phyloP scores from a whole-genome alignment of 2,797 vertebrate genomes.

The Falco novaeseelandiae region DNA sequence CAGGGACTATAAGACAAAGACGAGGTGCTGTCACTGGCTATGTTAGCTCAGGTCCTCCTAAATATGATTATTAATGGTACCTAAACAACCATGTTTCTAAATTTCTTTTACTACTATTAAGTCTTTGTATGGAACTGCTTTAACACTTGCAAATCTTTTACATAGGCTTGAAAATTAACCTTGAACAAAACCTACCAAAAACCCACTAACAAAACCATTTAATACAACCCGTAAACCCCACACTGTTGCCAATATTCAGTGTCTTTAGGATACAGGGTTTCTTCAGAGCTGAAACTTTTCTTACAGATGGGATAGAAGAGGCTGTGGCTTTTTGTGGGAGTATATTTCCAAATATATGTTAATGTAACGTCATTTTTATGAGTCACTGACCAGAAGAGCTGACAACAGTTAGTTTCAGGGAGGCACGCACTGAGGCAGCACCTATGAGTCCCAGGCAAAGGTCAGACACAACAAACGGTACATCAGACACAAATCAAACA shows the following conservation, averaged over 20 bases:
- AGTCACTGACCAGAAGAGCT: background rate
- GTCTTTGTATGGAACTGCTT: background rate
- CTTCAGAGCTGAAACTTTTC: background rate
- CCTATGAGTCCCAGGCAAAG: background rate
- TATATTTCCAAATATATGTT: background rate
- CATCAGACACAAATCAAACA: background rate
- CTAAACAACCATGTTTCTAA: background rate
- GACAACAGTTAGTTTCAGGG: background rate
- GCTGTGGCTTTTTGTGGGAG: background rate
- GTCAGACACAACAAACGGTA: background rate
- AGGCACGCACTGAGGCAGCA: background rate
- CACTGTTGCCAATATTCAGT: background rate
- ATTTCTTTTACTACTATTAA: background rate
- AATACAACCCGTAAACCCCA: background rate
- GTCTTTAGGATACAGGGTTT: background rate
- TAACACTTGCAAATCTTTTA: background rate
- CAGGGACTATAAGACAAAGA: background rate
- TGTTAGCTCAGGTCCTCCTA: background rate
- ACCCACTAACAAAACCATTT: rapidly evolving
- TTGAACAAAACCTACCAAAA: background rate
- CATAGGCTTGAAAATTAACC: background rate
- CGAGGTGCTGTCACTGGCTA: background rate
- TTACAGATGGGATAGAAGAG: background rate
- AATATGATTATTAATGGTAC: background rate
- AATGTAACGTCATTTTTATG: background rate